These are phyloP conservation scores for Meandrusa payeni DNA, from an alignment of 2,888 invertebrate species.

Conservation along the genomic window DNA sequence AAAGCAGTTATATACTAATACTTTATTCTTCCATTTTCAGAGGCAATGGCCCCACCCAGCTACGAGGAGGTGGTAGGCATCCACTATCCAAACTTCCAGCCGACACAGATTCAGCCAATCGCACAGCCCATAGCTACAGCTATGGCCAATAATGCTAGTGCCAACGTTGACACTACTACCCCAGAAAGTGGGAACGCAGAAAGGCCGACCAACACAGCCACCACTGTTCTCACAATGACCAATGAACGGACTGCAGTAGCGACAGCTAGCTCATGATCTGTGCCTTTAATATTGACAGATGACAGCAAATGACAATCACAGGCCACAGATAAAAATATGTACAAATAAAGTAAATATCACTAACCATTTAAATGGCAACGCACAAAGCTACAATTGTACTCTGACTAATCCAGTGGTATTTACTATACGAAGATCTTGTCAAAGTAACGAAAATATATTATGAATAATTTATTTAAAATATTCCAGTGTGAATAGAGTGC, in stretches of 20 bases:
- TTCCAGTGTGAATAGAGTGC: constrained; percentile 9
- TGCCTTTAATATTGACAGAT: constrained; percentile 18
- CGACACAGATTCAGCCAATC: constrained; percentile 51
- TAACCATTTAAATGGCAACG: background rate
- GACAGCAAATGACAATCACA: constrained; percentile 3
- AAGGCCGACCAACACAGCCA: background rate
- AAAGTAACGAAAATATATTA: background rate
- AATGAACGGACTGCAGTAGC: constrained; percentile 16
- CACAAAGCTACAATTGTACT: background rate
- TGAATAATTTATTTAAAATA: background rate
- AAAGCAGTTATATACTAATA: too few relatives aligned
- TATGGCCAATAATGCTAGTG: constrained; percentile 42
- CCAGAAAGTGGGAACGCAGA: constrained; percentile 3
- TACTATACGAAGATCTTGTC: constrained; percentile 1
- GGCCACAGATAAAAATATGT: constrained; percentile 8
- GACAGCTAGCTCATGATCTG: constrained; percentile 24
- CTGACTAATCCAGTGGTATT: background rate
- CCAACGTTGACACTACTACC: background rate
- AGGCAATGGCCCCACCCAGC: constrained; percentile 71
- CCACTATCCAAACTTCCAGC: constrained; percentile 59
- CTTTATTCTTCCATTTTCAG: constrained; percentile 49
- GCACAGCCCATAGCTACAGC: constrained; percentile 60
- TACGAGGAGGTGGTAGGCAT: constrained; percentile 73
- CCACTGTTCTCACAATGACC: constrained; percentile 17
- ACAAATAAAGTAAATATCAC: constrained; percentile 3